These are phyloP conservation scores for Stenolophus ochropezus DNA, from an alignment of 2,888 invertebrate species.

Conservation along the genomic window DNA sequence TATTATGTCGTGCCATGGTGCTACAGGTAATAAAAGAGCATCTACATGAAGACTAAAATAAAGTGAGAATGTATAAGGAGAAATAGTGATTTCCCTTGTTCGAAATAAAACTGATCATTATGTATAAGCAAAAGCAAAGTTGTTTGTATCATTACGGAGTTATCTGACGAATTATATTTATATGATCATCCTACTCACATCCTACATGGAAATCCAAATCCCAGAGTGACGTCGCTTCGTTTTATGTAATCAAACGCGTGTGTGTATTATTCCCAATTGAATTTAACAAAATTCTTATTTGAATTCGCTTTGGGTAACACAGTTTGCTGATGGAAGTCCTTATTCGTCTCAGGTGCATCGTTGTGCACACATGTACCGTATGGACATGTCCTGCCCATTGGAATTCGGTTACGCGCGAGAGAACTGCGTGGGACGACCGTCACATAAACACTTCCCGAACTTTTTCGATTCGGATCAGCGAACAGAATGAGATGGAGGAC, in stretches of 20 bases:
- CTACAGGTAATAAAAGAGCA: no score
- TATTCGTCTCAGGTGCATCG: conserved; percentile 26
- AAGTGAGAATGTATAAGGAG: no score
- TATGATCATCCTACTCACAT: background rate
- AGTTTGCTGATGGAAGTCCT: background rate
- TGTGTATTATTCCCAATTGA: background rate
- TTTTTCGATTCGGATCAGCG: conserved; percentile 15
- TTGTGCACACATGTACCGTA: background rate
- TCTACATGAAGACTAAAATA: no score
- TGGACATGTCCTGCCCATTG: background rate
- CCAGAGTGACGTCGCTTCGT: background rate
- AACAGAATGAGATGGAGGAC: background rate
- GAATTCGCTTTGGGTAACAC: background rate
- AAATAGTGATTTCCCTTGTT: no score
- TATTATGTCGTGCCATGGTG: no score
- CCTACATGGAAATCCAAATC: background rate
- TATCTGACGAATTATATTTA: background rate
- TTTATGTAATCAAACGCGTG: background rate
- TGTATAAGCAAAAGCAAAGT: no score
- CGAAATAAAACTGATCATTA: no score
- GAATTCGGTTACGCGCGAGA: conserved; percentile 2
- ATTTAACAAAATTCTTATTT: background rate
- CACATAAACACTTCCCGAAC: background rate
- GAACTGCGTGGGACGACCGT: conserved; percentile 1
- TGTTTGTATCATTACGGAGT: background rate